Conservation (phyloP, 2,888 invertebrate genomes). For the Acanthacorydalis orientalis region DNA sequence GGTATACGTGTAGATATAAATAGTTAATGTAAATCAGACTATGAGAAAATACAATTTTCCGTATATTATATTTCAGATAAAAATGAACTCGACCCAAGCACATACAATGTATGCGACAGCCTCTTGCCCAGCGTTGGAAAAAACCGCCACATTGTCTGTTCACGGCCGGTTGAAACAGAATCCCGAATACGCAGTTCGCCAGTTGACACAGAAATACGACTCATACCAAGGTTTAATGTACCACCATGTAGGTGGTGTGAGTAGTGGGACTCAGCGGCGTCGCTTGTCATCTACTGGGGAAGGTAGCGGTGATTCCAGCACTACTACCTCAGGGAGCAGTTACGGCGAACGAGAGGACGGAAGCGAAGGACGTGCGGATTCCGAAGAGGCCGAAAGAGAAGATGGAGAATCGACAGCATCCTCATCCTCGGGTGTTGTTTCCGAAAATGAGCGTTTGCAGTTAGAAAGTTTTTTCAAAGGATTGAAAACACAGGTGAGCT, state of each 20-base stretch:
- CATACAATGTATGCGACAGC: conserved; percentile 2
- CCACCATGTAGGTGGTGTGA: conserved; percentile 4
- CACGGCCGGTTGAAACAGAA: conserved; percentile 4
- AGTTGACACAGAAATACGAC: conserved; percentile 22
- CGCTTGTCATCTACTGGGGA: conserved; percentile 43
- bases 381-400: conserved; percentile 26
- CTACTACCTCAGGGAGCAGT: conserved; percentile 29
- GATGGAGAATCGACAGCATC: conserved; percentile 20
- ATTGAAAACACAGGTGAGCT: conserved; percentile 49
- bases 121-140: conserved; percentile 2
- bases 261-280: conserved; percentile 18
- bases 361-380: conserved; percentile 33
- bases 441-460: conserved; percentile 46
- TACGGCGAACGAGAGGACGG: conserved; percentile 34
- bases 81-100: too few species aligned
- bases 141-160: conserved; percentile 5
- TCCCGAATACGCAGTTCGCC: conserved; percentile 1
- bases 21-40: too few species aligned
- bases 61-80: too few species aligned
- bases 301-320: conserved; percentile 28
- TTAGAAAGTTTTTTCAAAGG: conserved; percentile 60
- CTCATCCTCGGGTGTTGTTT: conserved; percentile 31
- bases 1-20: too few species aligned
- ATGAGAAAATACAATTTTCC: too few species aligned
- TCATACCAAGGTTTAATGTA: conserved; percentile 22